Evolutionary conservation across 2,113 vertebrate species (phyloP), one percentile per base, ranked within the genome.

Genomic region (Muscicapa adusta): DNA sequence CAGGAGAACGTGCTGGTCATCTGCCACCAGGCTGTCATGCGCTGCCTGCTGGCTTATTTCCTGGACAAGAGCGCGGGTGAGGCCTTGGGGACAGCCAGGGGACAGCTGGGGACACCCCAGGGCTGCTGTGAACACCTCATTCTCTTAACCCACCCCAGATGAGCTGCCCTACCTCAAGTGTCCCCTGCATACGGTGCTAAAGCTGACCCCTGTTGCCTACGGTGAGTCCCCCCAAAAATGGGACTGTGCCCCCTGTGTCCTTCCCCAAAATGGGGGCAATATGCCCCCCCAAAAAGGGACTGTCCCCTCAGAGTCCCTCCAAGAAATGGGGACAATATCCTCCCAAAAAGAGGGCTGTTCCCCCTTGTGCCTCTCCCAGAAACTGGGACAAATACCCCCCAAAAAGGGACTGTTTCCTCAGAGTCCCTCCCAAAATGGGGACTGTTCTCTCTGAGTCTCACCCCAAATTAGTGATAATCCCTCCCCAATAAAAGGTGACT

Each of bases 1-100:
- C 99, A 99, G 96, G 98, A 99, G 97, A 99, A 99, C 24, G 98
- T 99, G 3, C 48, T 99, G 65, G 99, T 99, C 25, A 93, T 99
- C 54, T 99, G 99, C 81, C 99, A 99, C 83, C 99, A 99, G 96
- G 99, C 99, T 0, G 98, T 99, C 11, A 99, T 99, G 99, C 97
- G 99, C 14, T 99, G 99, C 91, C 98, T 99, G 94, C 97, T 99
- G 43, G 99, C 99, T 9, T 99, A 99, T 94, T 99, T 99, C 96
- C 97, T 99, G 92, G 98, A 99, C 95, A 99, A 99, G 94, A 99
- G 97, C 10, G 98, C 98, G 23, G 95, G 99, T 99, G 97, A 66
- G 40, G 57, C 15, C 15, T 12, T 0, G 43, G 43, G 43, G 43
- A 43, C 9, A 43, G 14, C 7, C 43, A 7, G 62, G 73, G 74